Percentiles rank a stretch among this genome's conserved stretches.
Conservation (phyloP, 1,140 invertebrate species). For the Octopus sinensis region DNA sequence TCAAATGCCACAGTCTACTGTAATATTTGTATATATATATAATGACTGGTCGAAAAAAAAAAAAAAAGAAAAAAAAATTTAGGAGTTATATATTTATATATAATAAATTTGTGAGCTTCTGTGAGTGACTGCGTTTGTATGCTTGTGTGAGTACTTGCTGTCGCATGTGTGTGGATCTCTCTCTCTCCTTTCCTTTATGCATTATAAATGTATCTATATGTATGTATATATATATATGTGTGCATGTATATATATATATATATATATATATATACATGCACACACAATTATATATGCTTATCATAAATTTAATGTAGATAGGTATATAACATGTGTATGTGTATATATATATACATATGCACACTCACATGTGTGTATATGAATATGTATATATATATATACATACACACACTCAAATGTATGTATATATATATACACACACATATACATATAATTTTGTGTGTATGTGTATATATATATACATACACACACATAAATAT, state of each 20-base stretch:
- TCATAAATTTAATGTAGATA: neutral
- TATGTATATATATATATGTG: neutral
- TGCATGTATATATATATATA: neutral
- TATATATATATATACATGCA: neutral
- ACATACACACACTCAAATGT: neutral
- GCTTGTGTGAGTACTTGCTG: neutral
- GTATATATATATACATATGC: neutral
- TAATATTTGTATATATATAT: slow-evolving; percentile 1
- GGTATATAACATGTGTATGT: neutral
- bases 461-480: too few relatives aligned
- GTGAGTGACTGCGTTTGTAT: too few relatives aligned
- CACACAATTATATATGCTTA: neutral
- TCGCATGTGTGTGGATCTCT: neutral
- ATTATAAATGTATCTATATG: neutral
- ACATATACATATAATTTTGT: too few relatives aligned
- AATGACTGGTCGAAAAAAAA: neutral
- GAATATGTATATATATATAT: neutral
- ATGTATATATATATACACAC: neutral
- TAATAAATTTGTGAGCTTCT: too few relatives aligned
- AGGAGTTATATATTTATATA: too few relatives aligned
- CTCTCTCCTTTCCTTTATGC: neutral
- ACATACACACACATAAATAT: neutral
- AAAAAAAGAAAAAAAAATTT: neutral
- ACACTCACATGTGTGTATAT: neutral
- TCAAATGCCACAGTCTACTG: neutral